Percentiles rank a stretch among this genome's conserved stretches.
These are phyloP conservation scores for Saccostrea glomerata DNA, from an alignment of 1,140 invertebrate species.

Conservation along the genomic window DNA sequence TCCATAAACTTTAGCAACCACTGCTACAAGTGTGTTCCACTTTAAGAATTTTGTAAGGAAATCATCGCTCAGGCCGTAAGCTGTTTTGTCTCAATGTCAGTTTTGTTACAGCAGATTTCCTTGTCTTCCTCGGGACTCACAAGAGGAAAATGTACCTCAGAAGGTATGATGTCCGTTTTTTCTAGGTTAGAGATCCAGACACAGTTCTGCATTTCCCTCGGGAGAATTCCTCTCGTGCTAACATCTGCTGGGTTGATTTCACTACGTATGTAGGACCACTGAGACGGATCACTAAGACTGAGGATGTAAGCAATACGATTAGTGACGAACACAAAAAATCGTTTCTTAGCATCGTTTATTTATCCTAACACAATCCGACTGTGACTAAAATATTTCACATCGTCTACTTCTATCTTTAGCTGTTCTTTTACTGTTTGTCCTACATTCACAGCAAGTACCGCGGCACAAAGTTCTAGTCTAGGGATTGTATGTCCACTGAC, in stretches of 20 bases:
- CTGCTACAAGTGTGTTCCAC: constrained; percentile 15
- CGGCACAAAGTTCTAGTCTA: too few relatives aligned
- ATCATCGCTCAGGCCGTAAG: not conserved
- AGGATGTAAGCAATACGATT: not conserved
- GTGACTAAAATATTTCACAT: too few relatives aligned
- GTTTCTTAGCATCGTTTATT: not conserved
- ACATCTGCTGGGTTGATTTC: constrained; percentile 14
- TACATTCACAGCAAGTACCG: too few relatives aligned
- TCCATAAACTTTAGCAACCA: not conserved
- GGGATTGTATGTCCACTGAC: too few relatives aligned
- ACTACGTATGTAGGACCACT: not conserved
- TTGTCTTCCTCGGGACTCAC: constrained; percentile 12
- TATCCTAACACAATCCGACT: not conserved
- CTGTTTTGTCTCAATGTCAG: not conserved
- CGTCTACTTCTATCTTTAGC: too few relatives aligned
- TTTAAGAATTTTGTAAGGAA: not conserved
- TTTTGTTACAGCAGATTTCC: not conserved
- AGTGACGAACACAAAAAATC: not conserved
- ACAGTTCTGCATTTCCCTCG: not conserved
- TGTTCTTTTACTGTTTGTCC: too few relatives aligned
- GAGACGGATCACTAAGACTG: not conserved
- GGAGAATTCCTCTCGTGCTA: constrained; percentile 2
- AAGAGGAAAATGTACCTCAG: not conserved
- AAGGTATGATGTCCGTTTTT: not conserved
- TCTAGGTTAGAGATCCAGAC: too few relatives aligned